Conservation (phyloP, 2,888 invertebrate species). For the Netelia fuscicornis region DNA sequence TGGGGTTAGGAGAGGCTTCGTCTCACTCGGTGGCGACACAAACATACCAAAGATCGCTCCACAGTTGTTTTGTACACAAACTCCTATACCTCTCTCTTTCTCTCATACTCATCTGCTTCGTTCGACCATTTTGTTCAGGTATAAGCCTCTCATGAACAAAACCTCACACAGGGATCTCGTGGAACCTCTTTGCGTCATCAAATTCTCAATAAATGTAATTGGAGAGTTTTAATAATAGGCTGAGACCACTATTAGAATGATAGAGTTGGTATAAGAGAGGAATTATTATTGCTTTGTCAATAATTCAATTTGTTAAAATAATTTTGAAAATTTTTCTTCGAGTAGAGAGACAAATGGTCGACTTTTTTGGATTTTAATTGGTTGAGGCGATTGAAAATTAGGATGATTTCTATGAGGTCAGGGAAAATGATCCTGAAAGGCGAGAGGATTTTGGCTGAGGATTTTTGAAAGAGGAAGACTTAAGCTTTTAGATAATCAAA, state of each 20-base stretch:
- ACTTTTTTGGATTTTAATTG: no score
- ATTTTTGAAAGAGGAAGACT: neutral
- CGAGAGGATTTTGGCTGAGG: neutral
- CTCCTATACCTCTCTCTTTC: conserved; percentile 32
- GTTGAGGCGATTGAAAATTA: no score
- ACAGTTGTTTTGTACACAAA: conserved; percentile 19
- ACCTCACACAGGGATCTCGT: no score
- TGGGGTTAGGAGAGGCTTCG: conserved; percentile 43
- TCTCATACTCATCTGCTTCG: conserved; percentile 3
- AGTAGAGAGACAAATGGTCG: no score
- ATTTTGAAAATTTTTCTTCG: no score
- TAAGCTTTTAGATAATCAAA: conserved; percentile 56
- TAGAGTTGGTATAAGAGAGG: no score
- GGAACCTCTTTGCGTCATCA: conserved; percentile 30
- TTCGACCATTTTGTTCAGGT: conserved; percentile 49
- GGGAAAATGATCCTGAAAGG: no score
- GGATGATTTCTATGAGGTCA: no score
- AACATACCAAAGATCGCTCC: conserved; percentile 48
- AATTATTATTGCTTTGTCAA: no score
- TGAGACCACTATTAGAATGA: conserved; percentile 27
- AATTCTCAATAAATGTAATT: conserved; percentile 46
- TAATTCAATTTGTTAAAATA: no score
- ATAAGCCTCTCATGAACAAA: neutral
- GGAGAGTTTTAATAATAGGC: conserved; percentile 46
- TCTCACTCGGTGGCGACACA: conserved; percentile 39